These are phyloP conservation scores for Bombus consobrinus DNA, from an alignment of 1,140 invertebrate species.

Conservation along the genomic window DNA sequence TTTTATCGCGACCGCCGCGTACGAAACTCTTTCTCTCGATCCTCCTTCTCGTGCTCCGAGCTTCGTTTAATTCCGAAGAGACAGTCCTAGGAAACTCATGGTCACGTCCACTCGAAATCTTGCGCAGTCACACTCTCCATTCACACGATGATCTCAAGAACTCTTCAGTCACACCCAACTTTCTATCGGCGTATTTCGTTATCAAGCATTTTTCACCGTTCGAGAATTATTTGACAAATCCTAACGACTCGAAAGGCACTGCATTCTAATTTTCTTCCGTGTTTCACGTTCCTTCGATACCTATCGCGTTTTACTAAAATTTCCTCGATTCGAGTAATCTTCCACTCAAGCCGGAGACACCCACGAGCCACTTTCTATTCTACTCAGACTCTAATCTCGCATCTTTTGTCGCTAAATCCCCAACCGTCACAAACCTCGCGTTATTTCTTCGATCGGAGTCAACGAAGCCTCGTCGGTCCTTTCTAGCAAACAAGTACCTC, in stretches of 20 bases:
- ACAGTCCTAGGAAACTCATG: not conserved
- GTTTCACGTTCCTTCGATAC: too few species aligned
- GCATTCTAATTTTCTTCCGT: too few species aligned
- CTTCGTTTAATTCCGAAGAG: not conserved
- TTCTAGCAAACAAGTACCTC: not conserved
- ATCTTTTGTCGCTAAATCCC: too few species aligned
- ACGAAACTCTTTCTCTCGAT: not conserved
- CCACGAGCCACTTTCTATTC: too few species aligned
- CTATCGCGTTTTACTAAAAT: too few species aligned
- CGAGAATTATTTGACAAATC: too few species aligned
- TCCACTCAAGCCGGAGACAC: too few species aligned
- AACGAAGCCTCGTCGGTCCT: not conserved
- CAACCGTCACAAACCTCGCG: too few species aligned
- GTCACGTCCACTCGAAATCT: not conserved
- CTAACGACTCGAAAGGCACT: too few species aligned
- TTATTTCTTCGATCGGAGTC: not conserved
- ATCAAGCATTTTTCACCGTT: not conserved
- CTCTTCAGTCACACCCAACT: slow-evolving; percentile 12
- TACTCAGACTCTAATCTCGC: too few species aligned
- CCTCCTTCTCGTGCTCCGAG: not conserved
- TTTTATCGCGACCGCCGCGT: not conserved
- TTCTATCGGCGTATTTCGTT: not conserved
- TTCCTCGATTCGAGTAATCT: too few species aligned
- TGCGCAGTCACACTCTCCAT: not conserved
- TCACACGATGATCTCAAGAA: not conserved